Conservation (phyloP, 2,113 vertebrate species). For the Mixornis gularis region DNA sequence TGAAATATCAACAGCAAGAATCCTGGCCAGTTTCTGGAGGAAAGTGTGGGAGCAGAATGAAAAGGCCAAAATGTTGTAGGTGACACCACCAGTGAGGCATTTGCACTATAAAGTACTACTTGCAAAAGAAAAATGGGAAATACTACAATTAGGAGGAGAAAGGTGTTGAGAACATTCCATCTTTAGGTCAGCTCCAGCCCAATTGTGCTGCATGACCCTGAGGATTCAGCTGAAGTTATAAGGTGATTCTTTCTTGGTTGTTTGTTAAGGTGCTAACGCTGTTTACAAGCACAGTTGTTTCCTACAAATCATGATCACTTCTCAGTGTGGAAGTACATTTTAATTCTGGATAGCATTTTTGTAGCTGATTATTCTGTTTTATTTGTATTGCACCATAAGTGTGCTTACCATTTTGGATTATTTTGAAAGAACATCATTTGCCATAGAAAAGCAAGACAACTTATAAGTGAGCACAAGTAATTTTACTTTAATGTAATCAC, state of each 20-base stretch:
- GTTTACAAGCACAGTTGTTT: not conserved
- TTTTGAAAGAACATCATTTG: not conserved
- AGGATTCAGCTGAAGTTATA: not conserved
- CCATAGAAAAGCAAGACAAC: not conserved
- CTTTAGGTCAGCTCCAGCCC: not conserved
- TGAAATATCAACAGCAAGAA: not conserved
- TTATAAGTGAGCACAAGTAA: not conserved
- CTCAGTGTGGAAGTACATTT: not conserved
- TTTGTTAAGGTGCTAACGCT: not conserved
- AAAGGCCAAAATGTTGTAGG: constrained; percentile 13
- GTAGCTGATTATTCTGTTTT: not conserved
- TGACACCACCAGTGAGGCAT: not conserved
- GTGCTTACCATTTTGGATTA: not conserved
- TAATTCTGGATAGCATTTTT: not conserved
- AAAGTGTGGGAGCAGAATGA: not conserved
- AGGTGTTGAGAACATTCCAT: not conserved
- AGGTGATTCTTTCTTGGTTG: not conserved
- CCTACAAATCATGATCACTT: not conserved
- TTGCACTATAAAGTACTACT: not conserved
- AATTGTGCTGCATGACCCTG: not conserved
- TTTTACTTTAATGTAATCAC: not conserved
- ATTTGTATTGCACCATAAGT: not conserved
- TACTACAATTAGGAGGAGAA: not conserved
- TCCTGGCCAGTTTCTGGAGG: not conserved
- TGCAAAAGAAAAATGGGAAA: constrained; percentile 30